Evolutionary conservation across 2,888 invertebrate genomes (phyloP).

Genomic region (Cryptophagus acutangulus): DNA sequence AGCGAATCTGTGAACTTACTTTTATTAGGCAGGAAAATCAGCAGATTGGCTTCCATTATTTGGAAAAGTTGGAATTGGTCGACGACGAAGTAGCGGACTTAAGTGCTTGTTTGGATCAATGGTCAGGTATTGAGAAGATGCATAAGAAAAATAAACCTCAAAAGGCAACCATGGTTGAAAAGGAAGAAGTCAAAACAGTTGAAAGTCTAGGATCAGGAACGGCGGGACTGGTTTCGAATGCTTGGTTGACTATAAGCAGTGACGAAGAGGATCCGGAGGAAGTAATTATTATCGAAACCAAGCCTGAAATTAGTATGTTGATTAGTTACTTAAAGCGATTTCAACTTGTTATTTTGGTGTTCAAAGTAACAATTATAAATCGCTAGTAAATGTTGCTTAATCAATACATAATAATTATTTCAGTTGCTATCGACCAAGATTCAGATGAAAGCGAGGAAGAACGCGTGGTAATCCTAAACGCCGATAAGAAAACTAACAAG

Average conservation of each 20-base stretch:
- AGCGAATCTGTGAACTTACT: not conserved
- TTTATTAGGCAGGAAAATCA: conserved; percentile 1
- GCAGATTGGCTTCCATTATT: conserved; percentile 3
- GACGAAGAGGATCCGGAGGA: conserved; percentile 38
- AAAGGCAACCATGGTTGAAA: not conserved
- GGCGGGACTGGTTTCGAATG: conserved; percentile 33
- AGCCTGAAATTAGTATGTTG: too few relatives aligned
- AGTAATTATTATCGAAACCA: too few relatives aligned
- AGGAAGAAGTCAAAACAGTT: conserved; percentile 18
- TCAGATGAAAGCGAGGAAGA: conserved; percentile 46
- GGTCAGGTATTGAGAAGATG: conserved; percentile 29
- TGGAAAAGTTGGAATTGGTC: conserved; percentile 15
- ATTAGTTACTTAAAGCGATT: too few relatives aligned
- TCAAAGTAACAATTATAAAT: not conserved
- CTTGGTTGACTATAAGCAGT: conserved; percentile 31
- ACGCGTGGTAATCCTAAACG: conserved; percentile 39
- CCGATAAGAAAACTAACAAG: conserved; percentile 26
- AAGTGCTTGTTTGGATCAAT: conserved; percentile 34
- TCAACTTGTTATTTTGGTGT: too few relatives aligned
- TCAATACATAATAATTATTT: not conserved
- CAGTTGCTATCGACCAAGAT: not conserved
- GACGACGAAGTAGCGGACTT: conserved; percentile 27
- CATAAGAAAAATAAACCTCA: conserved; percentile 30
- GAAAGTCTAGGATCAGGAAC: conserved; percentile 43
- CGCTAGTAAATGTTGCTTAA: not conserved